Conservation (phyloP, 2,113 vertebrate species). For the Archocentrus centrarchus region DNA sequence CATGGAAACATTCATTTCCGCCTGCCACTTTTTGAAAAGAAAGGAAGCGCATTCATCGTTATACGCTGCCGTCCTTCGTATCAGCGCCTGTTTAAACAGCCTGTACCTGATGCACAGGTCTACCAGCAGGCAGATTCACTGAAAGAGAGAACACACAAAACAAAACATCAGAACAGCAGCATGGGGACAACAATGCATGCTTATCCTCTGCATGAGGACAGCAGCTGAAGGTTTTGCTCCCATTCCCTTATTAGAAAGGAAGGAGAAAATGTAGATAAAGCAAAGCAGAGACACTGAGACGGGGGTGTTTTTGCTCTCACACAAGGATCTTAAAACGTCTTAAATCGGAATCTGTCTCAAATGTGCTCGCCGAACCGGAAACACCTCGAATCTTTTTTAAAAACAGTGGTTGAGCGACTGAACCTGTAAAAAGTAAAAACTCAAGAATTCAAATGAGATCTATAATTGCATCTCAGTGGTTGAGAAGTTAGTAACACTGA, state of each 20-base stretch:
- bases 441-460: not conserved
- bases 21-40: conserved; percentile 32
- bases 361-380: not conserved
- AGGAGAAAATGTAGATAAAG: not conserved
- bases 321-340: not conserved
- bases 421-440: not conserved
- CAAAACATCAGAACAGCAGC: conserved; percentile 8
- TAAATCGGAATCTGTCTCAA: not conserved
- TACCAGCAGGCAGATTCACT: not conserved
- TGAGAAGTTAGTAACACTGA: no score
- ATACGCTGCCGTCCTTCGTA: conserved; percentile 33
- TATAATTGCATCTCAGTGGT: not conserved
- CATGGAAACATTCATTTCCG: conserved; percentile 33
- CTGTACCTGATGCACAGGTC: conserved; percentile 19
- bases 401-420: not conserved
- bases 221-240: no score
- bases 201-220: not conserved
- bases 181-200: not conserved
- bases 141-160: not conserved
- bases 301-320: not conserved
- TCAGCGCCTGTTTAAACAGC: conserved; percentile 42
- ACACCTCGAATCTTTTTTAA: not conserved
- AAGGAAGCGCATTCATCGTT: conserved; percentile 10
- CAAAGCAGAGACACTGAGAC: not conserved
- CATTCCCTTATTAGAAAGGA: not conserved